Percentiles rank a stretch among this genome's conserved stretches.
Evolutionary conservation across 2,797 vertebrate genomes (phyloP).

Genomic region (Enteromius afrohamiltoni): DNA sequence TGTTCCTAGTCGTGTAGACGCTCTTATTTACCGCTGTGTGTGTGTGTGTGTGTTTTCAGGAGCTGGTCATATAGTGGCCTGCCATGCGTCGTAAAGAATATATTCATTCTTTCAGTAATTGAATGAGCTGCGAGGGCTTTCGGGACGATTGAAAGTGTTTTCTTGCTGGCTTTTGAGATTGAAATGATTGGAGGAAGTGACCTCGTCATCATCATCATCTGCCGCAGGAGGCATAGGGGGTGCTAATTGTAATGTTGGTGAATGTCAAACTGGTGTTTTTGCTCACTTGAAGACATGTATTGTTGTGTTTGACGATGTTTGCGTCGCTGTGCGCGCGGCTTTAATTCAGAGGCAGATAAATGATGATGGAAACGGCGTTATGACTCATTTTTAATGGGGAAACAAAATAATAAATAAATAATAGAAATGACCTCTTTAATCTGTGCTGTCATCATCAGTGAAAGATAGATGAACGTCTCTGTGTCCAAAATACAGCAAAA

Average conservation of each 20-base stretch:
- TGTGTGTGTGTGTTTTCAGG: background rate
- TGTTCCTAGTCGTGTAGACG: background rate
- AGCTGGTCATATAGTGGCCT: background rate
- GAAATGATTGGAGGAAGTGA: background rate
- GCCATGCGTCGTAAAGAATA: background rate
- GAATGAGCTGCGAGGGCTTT: conserved; percentile 7
- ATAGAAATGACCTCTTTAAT: background rate
- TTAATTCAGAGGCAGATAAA: background rate
- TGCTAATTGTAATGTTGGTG: background rate
- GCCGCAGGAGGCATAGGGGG: background rate
- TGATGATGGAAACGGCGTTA: too few species aligned
- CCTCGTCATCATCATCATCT: background rate
- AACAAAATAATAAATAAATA: background rate
- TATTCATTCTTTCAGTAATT: conserved; percentile 8
- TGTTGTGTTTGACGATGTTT: background rate
- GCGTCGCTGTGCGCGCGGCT: background rate
- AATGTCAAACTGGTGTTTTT: background rate
- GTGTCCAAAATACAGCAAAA: background rate
- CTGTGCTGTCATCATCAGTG: conserved; percentile 64
- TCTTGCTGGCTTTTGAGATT: background rate
- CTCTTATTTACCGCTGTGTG: background rate
- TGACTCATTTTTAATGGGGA: background rate
- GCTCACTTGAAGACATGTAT: background rate
- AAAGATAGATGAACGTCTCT: background rate
- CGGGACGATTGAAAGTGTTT: background rate